Evolutionary conservation across 30 jellyfish, hydroid and myxozoan species (phyloP).

Genomic region (Aurelia sp.): DNA sequence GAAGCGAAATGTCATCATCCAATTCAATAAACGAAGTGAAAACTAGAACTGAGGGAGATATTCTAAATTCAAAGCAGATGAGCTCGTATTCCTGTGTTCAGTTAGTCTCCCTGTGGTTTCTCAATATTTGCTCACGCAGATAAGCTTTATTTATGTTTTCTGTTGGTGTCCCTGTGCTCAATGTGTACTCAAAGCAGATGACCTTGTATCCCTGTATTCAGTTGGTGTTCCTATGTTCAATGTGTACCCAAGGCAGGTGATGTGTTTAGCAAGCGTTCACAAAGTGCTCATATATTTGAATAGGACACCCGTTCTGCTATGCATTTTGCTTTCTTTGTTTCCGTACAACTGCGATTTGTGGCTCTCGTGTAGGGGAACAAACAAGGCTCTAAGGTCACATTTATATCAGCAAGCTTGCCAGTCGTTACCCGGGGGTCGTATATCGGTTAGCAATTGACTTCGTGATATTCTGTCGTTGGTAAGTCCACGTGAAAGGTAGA

Average conservation of each 20-base stretch:
- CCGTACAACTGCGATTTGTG: slow-evolving; percentile 18
- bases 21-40: too few relatives aligned
- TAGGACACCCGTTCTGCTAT: slow-evolving; percentile 36
- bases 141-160: too few relatives aligned
- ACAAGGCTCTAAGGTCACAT: slow-evolving; percentile 43
- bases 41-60: too few relatives aligned
- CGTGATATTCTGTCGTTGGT: too few relatives aligned
- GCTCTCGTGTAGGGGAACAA: slow-evolving; percentile 29
- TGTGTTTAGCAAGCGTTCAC: slow-evolving; percentile 17
- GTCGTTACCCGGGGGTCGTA: slow-evolving; percentile 37
- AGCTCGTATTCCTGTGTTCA: too few relatives aligned
- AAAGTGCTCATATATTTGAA: slow-evolving; percentile 27
- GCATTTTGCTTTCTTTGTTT: slow-evolving; percentile 52
- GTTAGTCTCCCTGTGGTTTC: too few relatives aligned
- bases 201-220: too few relatives aligned
- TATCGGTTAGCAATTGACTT: neutral
- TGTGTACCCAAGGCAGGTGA: slow-evolving; percentile 20
- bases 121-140: neutral
- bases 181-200: slow-evolving; percentile 13
- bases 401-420: slow-evolving; percentile 17
- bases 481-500: too few relatives aligned
- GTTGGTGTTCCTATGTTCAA: too few relatives aligned
- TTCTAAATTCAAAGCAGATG: too few relatives aligned
- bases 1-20: too few relatives aligned
- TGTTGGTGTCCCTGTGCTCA: neutral